Percentiles rank a stretch among this genome's conserved stretches.
Conservation (phyloP, 2,888 invertebrate genomes). For the Sphaeridia pumilis region DNA sequence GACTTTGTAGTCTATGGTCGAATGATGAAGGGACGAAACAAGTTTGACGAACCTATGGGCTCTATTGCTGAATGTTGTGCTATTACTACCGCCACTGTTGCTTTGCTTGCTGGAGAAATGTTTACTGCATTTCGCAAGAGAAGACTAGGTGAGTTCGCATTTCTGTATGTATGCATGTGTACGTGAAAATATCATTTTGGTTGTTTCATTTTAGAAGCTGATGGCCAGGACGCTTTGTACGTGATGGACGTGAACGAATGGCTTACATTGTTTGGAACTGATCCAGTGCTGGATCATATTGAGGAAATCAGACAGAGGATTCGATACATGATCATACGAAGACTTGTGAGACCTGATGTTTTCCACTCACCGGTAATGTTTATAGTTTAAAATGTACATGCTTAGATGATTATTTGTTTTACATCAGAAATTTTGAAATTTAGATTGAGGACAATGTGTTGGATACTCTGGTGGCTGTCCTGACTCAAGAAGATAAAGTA, state of each 20-base stretch:
- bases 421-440: background rate
- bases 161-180: background rate
- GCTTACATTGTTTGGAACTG: background rate
- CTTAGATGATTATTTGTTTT: no score
- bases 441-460: slow-evolving; percentile 17
- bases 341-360: slow-evolving; percentile 1
- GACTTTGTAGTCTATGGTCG: slow-evolving; percentile 85
- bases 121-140: background rate
- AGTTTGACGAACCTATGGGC: slow-evolving; percentile 48
- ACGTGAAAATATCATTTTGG: no score
- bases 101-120: slow-evolving; percentile 55
- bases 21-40: slow-evolving; percentile 50
- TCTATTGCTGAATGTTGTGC: slow-evolving; percentile 67
- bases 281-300: background rate
- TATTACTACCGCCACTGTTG: slow-evolving; percentile 67
- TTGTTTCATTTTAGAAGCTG: background rate
- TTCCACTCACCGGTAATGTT: slow-evolving; percentile 3
- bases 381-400: background rate
- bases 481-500: slow-evolving; percentile 15
- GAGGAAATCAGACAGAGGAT: background rate
- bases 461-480: slow-evolving; percentile 11
- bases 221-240: background rate
- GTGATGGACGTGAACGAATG: background rate
- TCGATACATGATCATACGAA: slow-evolving; percentile 1
- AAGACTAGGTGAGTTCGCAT: background rate